A percentile compares a stretch with the other conserved stretches of the same genome.
These are phyloP conservation scores for Upupa epops DNA, from an alignment of 2,113 vertebrate species.

Conservation along the genomic window DNA sequence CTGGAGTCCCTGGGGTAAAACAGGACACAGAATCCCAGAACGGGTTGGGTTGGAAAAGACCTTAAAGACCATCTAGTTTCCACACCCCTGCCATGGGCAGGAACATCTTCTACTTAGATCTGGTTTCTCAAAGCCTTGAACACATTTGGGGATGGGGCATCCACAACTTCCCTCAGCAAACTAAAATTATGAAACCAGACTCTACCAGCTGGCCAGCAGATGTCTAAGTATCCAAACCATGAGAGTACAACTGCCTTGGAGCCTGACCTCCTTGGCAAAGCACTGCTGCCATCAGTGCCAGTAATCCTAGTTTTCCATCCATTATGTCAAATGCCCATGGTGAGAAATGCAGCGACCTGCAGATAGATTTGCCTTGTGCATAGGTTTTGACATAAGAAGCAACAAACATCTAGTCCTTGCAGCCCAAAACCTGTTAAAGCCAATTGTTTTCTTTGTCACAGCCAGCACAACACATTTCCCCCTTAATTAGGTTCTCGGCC, in stretches of 20 bases:
- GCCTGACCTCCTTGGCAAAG: not conserved
- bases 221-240: not conserved
- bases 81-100: not conserved
- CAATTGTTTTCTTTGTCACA: conserved; percentile 13
- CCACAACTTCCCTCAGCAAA: not conserved
- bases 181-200: not conserved
- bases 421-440: not conserved
- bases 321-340: not conserved
- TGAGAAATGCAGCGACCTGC: not conserved
- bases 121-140: not conserved
- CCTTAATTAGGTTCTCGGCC: conserved; percentile 50
- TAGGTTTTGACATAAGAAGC: not conserved
- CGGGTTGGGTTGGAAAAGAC: not conserved
- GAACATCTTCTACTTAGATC: not conserved
- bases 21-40: not conserved
- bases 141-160: not conserved
- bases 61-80: not conserved
- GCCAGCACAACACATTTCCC: not conserved
- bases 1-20: not conserved
- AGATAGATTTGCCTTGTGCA: not conserved
- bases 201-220: not conserved
- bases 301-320: not conserved
- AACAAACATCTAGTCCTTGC: not conserved
- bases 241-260: not conserved
- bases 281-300: not conserved